Base-by-base conservation (phyloP, 2,113 vertebrate species). In the Calidris pygmaea region DNA sequence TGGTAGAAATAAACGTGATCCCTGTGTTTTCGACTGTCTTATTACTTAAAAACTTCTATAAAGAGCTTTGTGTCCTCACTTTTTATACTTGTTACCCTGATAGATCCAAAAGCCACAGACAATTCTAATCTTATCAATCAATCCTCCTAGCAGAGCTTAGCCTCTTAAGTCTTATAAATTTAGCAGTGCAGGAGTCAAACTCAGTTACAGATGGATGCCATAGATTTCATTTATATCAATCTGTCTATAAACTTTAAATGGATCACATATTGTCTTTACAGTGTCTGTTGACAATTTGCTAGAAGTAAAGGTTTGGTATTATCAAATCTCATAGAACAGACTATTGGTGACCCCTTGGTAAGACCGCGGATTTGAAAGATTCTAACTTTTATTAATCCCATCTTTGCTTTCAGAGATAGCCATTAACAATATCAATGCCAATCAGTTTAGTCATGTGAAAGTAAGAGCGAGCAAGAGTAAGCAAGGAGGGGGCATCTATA, bases 401-500 rank as follows among this genome's bases (percentile, higher is more conserved):
- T 90, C 16, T 90, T 92, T 78, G 3, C 6, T 82, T 88, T 89
- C 85, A 58, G 39, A 87, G 7, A 32, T 22, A 71, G 3, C 2
- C 29, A 47, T 74, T 65, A 78, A 86, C 94, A 92, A 52, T 72
- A 56, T 27, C 12, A 62, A 35, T 13, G 27, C 1, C 5, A 74
- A 53, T 34, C 15, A 55, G 26, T 76, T 78, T 43, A 72, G 19
- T 58, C 8, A n/a, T 2, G 1, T 77, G 63, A 63, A 87, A 39
- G 5, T 32, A 48, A 30, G 13, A 73, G 37, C 0, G 0, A 85
- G 17, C 17, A 66, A 91, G 11, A 39, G 5, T 24, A 84, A 78
- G 14, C 5, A 43, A 80, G 9, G 8, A 74, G 11, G 3, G 3
- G 0, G 1, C 1, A 52, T n/a, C 15, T 71, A 47, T 7, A 47